These are phyloP conservation scores for Myiozetetes cayanensis DNA, from an alignment of 2,113 vertebrate genomes.

Conservation along the genomic window DNA sequence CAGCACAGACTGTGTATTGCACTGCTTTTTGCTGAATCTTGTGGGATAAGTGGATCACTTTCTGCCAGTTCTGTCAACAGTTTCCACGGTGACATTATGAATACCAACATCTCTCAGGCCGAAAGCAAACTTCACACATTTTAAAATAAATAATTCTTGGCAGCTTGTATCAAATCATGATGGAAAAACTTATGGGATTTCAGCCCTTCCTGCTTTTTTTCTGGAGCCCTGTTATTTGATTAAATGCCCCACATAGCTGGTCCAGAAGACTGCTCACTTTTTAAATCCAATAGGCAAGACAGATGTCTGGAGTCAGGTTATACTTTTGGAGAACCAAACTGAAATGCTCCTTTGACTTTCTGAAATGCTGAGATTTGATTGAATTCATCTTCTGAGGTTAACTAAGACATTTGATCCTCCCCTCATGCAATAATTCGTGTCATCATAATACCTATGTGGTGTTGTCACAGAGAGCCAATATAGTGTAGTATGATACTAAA, in stretches of 20 bases:
- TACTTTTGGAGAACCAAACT: neutral
- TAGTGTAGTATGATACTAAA: neutral
- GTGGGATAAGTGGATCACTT: neutral
- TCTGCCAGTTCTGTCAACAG: constrained; percentile 12
- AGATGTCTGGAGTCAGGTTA: neutral
- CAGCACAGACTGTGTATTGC: neutral
- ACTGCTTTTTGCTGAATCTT: neutral
- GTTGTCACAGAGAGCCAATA: neutral
- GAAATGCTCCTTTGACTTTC: neutral
- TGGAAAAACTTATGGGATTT: neutral
- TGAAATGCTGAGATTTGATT: neutral
- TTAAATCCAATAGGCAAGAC: neutral
- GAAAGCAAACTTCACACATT: constrained; percentile 25
- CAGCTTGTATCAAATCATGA: neutral
- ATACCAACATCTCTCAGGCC: constrained; percentile 19
- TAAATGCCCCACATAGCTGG: neutral
- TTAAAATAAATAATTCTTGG: constrained; percentile 37
- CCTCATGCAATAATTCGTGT: neutral
- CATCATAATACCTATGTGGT: neutral
- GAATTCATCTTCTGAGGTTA: neutral
- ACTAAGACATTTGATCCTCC: neutral
- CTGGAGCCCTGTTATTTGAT: neutral
- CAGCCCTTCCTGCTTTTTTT: neutral
- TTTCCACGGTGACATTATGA: neutral
- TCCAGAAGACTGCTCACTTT: neutral